These are phyloP conservation scores for Microctenopoma steveboyesi DNA, from an alignment of 2,797 vertebrate genomes.

Conservation along the genomic window DNA sequence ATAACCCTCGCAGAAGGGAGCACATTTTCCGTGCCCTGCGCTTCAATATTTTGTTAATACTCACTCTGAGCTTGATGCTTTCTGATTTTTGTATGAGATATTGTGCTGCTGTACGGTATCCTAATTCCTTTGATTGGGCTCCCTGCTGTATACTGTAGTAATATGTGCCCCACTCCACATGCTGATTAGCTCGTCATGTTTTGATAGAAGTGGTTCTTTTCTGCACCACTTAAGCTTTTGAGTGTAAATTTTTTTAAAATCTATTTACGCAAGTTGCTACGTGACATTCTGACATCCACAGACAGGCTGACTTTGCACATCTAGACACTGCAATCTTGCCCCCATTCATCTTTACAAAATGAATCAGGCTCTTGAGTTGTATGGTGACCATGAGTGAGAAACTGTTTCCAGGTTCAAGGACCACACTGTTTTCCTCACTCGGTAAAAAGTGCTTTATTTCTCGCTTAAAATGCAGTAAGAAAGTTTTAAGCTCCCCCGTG, in stretches of 20 bases:
- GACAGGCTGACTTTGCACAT: not conserved
- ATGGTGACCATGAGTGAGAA: slow-evolving; percentile 3
- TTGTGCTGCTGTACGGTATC: too few relatives aligned
- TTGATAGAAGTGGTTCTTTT: too few relatives aligned
- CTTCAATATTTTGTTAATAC: too few relatives aligned
- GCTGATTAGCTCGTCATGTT: too few relatives aligned
- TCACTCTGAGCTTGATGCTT: too few relatives aligned
- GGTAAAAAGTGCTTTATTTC: slow-evolving; percentile 17
- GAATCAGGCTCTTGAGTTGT: not conserved
- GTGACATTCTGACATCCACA: not conserved
- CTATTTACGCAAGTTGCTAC: too few relatives aligned
- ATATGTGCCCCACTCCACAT: too few relatives aligned
- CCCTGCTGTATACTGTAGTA: too few relatives aligned
- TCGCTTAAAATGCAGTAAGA: slow-evolving; percentile 20
- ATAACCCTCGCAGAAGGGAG: not conserved
- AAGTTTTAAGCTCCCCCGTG: slow-evolving; percentile 31
- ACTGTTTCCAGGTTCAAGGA: slow-evolving; percentile 8
- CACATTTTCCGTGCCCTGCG: not conserved
- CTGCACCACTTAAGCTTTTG: too few relatives aligned
- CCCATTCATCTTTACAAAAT: not conserved
- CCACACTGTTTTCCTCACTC: slow-evolving; percentile 21
- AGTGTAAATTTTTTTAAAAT: too few relatives aligned
- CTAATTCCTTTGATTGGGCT: too few relatives aligned
- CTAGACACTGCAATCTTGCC: not conserved
- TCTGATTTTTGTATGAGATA: too few relatives aligned